These are phyloP conservation scores for Xerus inauris DNA, from an alignment of 2,113 vertebrate species.

Conservation along the genomic window DNA sequence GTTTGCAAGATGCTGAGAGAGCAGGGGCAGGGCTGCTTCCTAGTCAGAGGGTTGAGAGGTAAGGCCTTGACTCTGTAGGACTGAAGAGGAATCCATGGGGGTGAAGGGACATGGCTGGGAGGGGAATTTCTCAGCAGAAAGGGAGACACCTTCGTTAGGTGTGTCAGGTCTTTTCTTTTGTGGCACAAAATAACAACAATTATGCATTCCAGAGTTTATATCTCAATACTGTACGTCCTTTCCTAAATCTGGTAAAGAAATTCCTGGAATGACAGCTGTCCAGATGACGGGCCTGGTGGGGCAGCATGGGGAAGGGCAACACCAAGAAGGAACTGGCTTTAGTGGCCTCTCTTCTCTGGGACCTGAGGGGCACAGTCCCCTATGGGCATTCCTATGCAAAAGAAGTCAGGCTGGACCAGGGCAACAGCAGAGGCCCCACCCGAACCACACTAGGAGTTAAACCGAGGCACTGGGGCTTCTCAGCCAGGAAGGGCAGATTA, in stretches of 20 bases:
- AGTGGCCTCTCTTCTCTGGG: not conserved
- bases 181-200: not conserved
- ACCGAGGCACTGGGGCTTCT: not conserved
- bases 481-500: slow-evolving; percentile 44
- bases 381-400: not conserved
- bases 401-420: not conserved
- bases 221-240: not conserved
- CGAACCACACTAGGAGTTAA: not conserved
- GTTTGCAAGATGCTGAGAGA: not conserved
- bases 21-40: not conserved
- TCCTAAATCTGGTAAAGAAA: slow-evolving; percentile 8
- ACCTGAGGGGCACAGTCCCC: not conserved
- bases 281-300: not conserved
- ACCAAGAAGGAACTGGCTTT: not conserved
- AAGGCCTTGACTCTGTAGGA: not conserved
- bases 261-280: not conserved
- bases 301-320: not conserved
- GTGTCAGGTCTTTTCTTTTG: not conserved
- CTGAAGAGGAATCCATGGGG: rapidly evolving
- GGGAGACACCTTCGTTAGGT: not conserved
- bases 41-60: not conserved
- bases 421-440: not conserved
- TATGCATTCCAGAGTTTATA: not conserved
- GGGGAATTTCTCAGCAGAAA: not conserved
- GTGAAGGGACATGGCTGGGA: not conserved